Base-by-base conservation (phyloP, 2,797 vertebrate species). In the Sebastes alutus region DNA sequence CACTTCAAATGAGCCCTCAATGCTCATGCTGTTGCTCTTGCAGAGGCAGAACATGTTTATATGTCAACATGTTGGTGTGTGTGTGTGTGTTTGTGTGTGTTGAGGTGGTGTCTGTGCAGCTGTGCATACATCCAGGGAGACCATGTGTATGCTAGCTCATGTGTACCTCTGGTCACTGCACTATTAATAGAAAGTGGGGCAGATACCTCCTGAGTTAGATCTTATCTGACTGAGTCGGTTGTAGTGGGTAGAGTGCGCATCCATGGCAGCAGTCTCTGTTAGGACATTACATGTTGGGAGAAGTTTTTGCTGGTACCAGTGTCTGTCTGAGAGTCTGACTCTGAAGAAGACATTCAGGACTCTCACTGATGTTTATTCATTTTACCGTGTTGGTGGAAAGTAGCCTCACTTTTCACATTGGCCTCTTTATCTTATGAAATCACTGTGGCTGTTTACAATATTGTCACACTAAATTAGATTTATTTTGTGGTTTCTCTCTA, bases 131-230 rank as follows among this genome's bases (percentile, higher is more conserved):
- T 84, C 78, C 60, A 87, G 20, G 71, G 20, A 64, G 55, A 79
- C 75, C 58, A 60, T 25, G 77, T 66, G 77, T 23, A 29, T 65
- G 63, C 23, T 27, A 35, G 66, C 62, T 81, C 75, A 38, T 83
- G 82, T 88, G 72, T 79, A 92, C 86, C 76, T 86, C 81, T 85
- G 80, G 88, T 89, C 86, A 80, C 77, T n/a, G 63, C 29, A 22
- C 87, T 96, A 95, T 94, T 90, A 90, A 91, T 96, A 96, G 95
- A 95, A 96, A 95, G 92, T 94, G 94, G 94, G 94, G 85, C 95
- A 94, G 90, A 94, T 91, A 90, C 87, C 86, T 89, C 88, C 85
- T 81, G 75, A 90, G 81, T 92, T 86, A 91, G 84, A 87, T 90
- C 75, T 87, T 86, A 92, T 93, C 88, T 73, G 88, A 87, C 79